These are phyloP conservation scores for Sitta europaea DNA, from an alignment of 2,113 vertebrate species.

Conservation along the genomic window DNA sequence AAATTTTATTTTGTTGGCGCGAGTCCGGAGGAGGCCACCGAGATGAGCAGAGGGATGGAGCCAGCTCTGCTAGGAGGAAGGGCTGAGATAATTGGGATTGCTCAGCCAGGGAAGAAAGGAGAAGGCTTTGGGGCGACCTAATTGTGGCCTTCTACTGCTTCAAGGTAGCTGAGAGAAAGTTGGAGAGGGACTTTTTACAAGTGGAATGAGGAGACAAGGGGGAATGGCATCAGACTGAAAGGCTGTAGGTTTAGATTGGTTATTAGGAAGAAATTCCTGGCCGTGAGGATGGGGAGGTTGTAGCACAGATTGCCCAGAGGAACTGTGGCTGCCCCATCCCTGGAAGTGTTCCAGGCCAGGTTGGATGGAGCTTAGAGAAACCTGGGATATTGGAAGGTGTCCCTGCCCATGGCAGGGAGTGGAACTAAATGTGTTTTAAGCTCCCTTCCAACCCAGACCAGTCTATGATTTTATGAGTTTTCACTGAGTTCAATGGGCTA, in stretches of 20 bases:
- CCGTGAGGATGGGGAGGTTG: rapidly evolving
- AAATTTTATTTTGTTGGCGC: neutral
- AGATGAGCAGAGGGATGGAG: neutral
- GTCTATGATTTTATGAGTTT: neutral
- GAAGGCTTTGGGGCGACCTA: neutral
- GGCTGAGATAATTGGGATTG: neutral
- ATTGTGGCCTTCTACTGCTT: neutral
- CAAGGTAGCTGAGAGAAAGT: neutral
- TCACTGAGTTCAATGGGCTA: neutral
- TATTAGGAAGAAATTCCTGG: neutral
- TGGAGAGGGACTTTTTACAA: neutral
- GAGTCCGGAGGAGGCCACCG: neutral
- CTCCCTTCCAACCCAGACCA: neutral
- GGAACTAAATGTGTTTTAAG: neutral
- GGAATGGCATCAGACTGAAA: neutral
- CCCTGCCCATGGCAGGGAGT: neutral
- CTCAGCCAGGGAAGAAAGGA: neutral
- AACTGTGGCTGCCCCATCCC: neutral
- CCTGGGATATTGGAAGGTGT: neutral
- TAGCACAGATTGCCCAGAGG: neutral
- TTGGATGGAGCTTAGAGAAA: neutral
- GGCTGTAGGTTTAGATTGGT: neutral
- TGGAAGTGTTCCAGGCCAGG: neutral
- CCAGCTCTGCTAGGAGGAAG: neutral
- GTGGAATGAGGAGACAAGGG: neutral